Conservation (phyloP, 2,888 invertebrate species). For the Agrotis puta region DNA sequence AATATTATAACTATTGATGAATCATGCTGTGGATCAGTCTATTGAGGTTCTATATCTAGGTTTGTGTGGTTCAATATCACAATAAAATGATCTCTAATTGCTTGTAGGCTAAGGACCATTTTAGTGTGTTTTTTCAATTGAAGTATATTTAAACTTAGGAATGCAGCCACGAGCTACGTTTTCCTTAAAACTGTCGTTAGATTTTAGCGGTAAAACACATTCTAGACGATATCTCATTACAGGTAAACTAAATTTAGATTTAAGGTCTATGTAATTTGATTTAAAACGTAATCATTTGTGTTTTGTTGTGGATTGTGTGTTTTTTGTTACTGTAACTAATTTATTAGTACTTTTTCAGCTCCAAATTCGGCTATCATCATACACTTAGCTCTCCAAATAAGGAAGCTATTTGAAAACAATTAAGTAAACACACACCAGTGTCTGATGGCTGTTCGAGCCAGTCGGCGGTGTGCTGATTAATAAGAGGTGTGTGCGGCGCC, state of each 20-base stretch:
- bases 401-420: slow-evolving; percentile 66
- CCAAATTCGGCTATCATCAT: background rate
- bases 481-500: slow-evolving; percentile 79
- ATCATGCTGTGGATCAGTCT: slow-evolving; percentile 49
- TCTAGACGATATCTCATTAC: background rate
- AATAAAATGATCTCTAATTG: slow-evolving; percentile 1
- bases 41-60: slow-evolving; percentile 37
- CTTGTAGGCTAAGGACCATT: slow-evolving; percentile 4
- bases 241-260: background rate
- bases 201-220: background rate
- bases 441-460: slow-evolving; percentile 64
- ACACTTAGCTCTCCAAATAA: slow-evolving; percentile 38
- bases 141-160: slow-evolving; percentile 6
- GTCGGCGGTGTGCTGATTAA: slow-evolving; percentile 82
- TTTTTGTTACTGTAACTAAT: background rate
- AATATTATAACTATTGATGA: slow-evolving; percentile 60
- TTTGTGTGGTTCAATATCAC: slow-evolving; percentile 1
- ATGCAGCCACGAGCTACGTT: background rate
- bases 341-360: background rate
- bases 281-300: background rate
- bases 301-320: background rate
- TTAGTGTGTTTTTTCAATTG: slow-evolving; percentile 15
- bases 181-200: slow-evolving; percentile 23
- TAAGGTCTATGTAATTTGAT: background rate
- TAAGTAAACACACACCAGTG: slow-evolving; percentile 66